Evolutionary conservation across 2,888 invertebrate genomes (phyloP).

Genomic region (Lissocephala sabroskyi): DNA sequence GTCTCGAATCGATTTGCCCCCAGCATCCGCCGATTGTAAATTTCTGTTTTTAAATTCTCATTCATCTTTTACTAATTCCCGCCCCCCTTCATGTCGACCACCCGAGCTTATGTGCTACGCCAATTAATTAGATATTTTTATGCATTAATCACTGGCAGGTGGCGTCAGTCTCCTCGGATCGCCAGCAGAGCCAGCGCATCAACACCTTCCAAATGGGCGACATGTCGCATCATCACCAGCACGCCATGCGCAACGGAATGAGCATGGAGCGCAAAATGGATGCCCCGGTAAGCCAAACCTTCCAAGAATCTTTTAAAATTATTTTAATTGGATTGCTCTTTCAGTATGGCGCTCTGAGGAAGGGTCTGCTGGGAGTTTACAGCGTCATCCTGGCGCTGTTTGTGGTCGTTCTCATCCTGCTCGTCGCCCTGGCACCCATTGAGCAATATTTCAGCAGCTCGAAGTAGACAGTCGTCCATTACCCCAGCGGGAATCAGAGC

Average conservation of each 20-base stretch:
- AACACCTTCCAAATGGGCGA: slow-evolving; percentile 91
- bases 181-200: slow-evolving; percentile 80
- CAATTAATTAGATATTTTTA: slow-evolving; percentile 68
- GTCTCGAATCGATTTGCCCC: no score
- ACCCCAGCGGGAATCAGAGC: neutral
- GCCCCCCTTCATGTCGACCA: no score
- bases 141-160: slow-evolving; percentile 76
- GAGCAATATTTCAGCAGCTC: slow-evolving; percentile 74
- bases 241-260: slow-evolving; percentile 76
- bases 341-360: slow-evolving; percentile 85
- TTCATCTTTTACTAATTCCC: slow-evolving; percentile 65
- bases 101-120: slow-evolving; percentile 36
- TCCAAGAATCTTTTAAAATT: neutral
- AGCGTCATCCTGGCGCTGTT: slow-evolving; percentile 80
- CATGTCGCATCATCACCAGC: slow-evolving; percentile 73
- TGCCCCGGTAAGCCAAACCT: slow-evolving; percentile 79
- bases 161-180: slow-evolving; percentile 83
- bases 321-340: neutral
- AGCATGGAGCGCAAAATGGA: slow-evolving; percentile 82
- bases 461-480: no score
- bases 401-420: slow-evolving; percentile 81
- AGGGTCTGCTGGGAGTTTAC: slow-evolving; percentile 85
- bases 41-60: slow-evolving; percentile 42
- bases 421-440: slow-evolving; percentile 84
- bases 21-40: slow-evolving; percentile 22